phyloP scores from a whole-genome alignment of 2,888 invertebrate species.

The Diarsia dahlii region DNA sequence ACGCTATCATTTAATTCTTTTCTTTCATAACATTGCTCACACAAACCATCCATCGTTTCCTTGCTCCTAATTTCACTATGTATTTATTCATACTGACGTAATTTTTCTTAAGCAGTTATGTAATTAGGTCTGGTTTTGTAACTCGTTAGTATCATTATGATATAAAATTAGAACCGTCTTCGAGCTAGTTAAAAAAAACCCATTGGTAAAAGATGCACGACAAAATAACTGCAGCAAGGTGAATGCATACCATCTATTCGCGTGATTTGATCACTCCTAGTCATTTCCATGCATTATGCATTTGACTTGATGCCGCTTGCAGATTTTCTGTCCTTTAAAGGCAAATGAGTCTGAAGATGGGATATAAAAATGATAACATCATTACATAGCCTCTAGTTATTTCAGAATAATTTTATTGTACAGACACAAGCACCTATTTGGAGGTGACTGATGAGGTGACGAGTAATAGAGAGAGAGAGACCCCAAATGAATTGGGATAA shows the following conservation, averaged over 20 bases:
- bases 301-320: constrained; percentile 42
- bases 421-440: neutral
- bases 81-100: too few relatives aligned
- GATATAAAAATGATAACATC: constrained; percentile 54
- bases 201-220: constrained; percentile 30
- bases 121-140: too few relatives aligned
- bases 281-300: constrained; percentile 49
- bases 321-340: constrained; percentile 33
- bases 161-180: neutral
- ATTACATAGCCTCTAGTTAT: constrained; percentile 16
- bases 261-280: constrained; percentile 38
- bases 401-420: neutral
- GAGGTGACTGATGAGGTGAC: too few relatives aligned
- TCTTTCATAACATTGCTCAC: too few relatives aligned
- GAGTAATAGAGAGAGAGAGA: too few relatives aligned
- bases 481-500: too few relatives aligned
- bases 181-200: constrained; percentile 1
- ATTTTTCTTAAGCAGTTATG: too few relatives aligned
- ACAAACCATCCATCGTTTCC: too few relatives aligned
- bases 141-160: neutral
- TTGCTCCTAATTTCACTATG: too few relatives aligned
- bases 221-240: constrained; percentile 33
- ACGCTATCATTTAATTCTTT: too few relatives aligned
- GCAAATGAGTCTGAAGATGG: constrained; percentile 44
- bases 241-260: constrained; percentile 18